Base-by-base conservation (phyloP, 2,888 invertebrate species). In the Subacronicta megacephala region DNA sequence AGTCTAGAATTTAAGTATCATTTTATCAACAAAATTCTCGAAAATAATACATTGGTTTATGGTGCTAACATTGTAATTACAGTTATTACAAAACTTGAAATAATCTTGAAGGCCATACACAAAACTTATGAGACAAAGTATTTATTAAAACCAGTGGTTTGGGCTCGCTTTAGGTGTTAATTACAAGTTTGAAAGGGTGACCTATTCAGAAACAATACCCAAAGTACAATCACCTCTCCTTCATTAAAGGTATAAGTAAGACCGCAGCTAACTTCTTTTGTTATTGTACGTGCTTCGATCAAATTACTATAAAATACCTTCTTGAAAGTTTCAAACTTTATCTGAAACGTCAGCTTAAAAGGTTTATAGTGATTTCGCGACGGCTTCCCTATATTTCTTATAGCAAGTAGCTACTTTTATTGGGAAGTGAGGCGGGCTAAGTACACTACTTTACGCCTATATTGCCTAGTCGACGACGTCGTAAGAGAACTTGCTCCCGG, bases 371-470 rank as follows among this genome's bases (percentile, higher is more conserved):
- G 71, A 73, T 75, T 76, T 67, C 52, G 60, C 62, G 35, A 57
- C 57, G 49, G 64, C 68, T 71, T 53, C 56, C 26, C 56, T 68
- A 63, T 72, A 75, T 78, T 65, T 78, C 64, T 69, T 72, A 67
- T 49, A 73, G 62, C 73, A 67, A 75, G 73, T 70, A 80, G 74
- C 67, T 67, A 62, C 70, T 77, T 78, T 78, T 81, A 78, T 77
- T 81, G 75, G 75, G 76, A 64, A 77, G 75, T 70, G 76, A 78
- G 73, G 78, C 77, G 77, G 66, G 72, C 71, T 81, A 81, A 83
- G 78, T 77, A 82, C 63, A 78, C 80, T 79, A 77, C 78, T 80
- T 76, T 74, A 72, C 77, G 80, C 76, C 69, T 79, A 74, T 82
- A 81, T 78, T 77, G 77, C 70, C 54, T 57, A 46, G 58, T 17